Conservation (phyloP, 2,113 vertebrate species). For the Elaphurus davidianus region DNA sequence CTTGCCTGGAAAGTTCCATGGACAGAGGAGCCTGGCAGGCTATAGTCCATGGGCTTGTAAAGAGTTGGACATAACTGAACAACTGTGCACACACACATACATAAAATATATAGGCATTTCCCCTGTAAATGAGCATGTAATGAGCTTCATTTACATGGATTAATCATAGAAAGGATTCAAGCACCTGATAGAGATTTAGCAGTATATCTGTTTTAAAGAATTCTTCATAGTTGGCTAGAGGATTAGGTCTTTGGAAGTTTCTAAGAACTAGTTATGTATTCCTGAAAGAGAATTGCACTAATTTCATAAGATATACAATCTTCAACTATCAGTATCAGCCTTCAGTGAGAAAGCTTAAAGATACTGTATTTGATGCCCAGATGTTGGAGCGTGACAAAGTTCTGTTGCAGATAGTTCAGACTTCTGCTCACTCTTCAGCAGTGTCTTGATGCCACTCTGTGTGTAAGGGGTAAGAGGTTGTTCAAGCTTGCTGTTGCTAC, state of each 20-base stretch:
- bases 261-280: background rate
- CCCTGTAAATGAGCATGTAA: background rate
- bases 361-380: background rate
- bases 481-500: background rate
- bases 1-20: background rate
- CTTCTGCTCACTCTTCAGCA: background rate
- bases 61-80: background rate
- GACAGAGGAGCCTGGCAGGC: background rate
- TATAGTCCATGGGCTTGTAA: background rate
- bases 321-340: background rate
- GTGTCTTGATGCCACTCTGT: background rate
- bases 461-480: background rate
- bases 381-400: background rate
- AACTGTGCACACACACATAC: rapidly evolving
- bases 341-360: background rate
- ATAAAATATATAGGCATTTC: background rate
- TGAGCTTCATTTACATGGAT: background rate
- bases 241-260: background rate
- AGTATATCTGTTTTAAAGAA: background rate
- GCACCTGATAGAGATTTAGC: background rate
- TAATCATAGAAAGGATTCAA: background rate
- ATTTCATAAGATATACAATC: background rate
- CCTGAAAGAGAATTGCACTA: background rate
- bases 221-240: background rate
- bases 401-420: background rate